phyloP scores from a whole-genome alignment of 2,888 invertebrate species.

The Epinotia bilunana region DNA sequence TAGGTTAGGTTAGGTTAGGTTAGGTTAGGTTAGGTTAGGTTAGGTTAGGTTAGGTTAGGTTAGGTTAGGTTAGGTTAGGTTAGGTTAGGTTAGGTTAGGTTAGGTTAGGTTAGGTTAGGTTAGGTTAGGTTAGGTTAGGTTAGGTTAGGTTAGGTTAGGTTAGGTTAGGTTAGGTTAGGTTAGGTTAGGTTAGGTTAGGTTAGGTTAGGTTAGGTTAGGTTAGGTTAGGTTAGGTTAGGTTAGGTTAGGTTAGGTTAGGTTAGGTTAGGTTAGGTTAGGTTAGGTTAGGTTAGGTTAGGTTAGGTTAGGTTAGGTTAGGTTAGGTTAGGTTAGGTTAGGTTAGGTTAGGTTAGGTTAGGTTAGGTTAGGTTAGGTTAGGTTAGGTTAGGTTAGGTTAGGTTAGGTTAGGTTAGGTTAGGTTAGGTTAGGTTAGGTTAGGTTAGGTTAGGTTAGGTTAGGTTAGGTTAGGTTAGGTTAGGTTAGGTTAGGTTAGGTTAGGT shows the following conservation, averaged over 20 bases:
- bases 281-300: not conserved
- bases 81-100: conserved; percentile 20
- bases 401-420: conserved; percentile 42
- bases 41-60: conserved; percentile 24
- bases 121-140: conserved; percentile 40
- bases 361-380: not conserved
- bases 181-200: conserved; percentile 38
- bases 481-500: conserved; percentile 40
- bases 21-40: conserved; percentile 40
- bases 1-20: conserved; percentile 38
- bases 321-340: too few relatives aligned
- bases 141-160: conserved; percentile 45
- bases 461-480: conserved; percentile 43
- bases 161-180: conserved; percentile 38
- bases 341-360: too few relatives aligned
- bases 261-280: conserved; percentile 27
- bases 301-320: too few relatives aligned
- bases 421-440: conserved; percentile 43
- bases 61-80: conserved; percentile 31
- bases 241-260: conserved; percentile 26
- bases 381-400: conserved; percentile 33
- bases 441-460: conserved; percentile 43
- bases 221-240: conserved; percentile 31
- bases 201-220: conserved; percentile 38
- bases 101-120: conserved; percentile 22